Base-by-base conservation (phyloP, 2,888 invertebrate species). In the Eucera pruinosa region DNA sequence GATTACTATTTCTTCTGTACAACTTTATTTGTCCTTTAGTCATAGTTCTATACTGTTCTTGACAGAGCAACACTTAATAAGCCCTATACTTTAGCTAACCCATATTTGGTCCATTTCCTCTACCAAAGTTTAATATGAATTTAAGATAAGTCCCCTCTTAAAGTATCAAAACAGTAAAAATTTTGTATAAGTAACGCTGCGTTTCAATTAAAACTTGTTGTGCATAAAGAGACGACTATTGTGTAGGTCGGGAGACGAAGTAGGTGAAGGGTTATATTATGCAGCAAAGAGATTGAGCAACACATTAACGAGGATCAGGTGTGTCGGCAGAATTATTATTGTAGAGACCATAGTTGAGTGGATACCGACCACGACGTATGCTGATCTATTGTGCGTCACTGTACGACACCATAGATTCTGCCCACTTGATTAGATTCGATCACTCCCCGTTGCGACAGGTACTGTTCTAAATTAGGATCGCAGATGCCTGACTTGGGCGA, bases 251-350 rank as follows among this genome's bases (percentile, higher is more conserved):
- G 47, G 6, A 48, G 50, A 67, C 67, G 78, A 83, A 81, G 78
- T 86, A 81, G 83, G 80, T 83, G 79, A 86, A 81, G 77, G 83
- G 77, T 73, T 70, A 70, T 78, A 57, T 48, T 65, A 71, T 50
- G 62, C 73, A 58, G 65, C 57, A 54, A 58, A 43, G 58, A 71
- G 80, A 81, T 86, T 84, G 85, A 81, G 82, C 71, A 82, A 86
- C 33, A 69, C 78, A 61, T 86, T 83, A 86, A 86, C 86, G 78
- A 86, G 81, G 75, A 66, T 86, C 86, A 84, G 83, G 78, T 81
- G 86, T 71, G 79, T 52, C 74, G 54, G 43, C 54, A 79, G 73
- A 83, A 83, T 82, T 82, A 82, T 82, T 82, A 82, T 73, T 64
- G 72, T 72, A 61, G 54, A 33, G 55, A 61, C 43, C 33, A 45